Percentiles rank a stretch among this genome's conserved stretches.
Conservation (phyloP, 2,888 invertebrate genomes). For the Thyatira batis region DNA sequence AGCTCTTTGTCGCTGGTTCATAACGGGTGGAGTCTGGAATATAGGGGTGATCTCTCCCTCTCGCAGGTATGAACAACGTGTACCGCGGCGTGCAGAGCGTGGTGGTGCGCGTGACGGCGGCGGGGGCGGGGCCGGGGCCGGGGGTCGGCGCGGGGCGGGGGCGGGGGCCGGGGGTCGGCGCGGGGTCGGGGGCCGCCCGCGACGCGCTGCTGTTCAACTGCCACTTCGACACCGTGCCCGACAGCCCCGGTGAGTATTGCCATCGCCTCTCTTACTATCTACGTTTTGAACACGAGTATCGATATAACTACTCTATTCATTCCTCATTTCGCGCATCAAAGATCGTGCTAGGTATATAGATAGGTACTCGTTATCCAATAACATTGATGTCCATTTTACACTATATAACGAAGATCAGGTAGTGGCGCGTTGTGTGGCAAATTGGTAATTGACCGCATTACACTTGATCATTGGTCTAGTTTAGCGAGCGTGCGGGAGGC, state of each 20-base stretch:
- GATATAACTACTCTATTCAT: neutral
- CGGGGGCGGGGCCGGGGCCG: slow-evolving; percentile 66
- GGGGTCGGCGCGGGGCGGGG: too few relatives aligned
- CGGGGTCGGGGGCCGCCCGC: slow-evolving; percentile 34
- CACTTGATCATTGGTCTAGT: neutral
- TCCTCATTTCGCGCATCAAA: too few relatives aligned
- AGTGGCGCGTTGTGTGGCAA: neutral
- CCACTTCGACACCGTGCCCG: slow-evolving; percentile 94
- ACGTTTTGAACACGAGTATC: neutral
- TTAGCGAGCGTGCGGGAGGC: neutral
- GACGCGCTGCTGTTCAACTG: slow-evolving; percentile 92
- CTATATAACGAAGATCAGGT: neutral
- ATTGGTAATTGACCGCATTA: neutral
- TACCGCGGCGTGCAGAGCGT: slow-evolving; percentile 93
- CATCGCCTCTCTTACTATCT: neutral
- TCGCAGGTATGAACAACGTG: slow-evolving; percentile 87
- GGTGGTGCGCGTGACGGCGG: slow-evolving; percentile 79
- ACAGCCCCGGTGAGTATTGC: slow-evolving; percentile 87
- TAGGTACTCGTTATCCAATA: too few relatives aligned
- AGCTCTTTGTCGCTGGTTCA: too few relatives aligned
- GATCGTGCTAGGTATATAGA: too few relatives aligned
- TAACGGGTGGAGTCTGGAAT: too few relatives aligned
- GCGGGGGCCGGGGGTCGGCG: slow-evolving; percentile 62
- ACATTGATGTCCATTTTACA: neutral
- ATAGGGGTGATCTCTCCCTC: too few relatives aligned